Percentiles rank a stretch among this genome's conserved stretches.
Conservation (phyloP, 2,797 vertebrate genomes). For the Leptoclinus maculatus region DNA sequence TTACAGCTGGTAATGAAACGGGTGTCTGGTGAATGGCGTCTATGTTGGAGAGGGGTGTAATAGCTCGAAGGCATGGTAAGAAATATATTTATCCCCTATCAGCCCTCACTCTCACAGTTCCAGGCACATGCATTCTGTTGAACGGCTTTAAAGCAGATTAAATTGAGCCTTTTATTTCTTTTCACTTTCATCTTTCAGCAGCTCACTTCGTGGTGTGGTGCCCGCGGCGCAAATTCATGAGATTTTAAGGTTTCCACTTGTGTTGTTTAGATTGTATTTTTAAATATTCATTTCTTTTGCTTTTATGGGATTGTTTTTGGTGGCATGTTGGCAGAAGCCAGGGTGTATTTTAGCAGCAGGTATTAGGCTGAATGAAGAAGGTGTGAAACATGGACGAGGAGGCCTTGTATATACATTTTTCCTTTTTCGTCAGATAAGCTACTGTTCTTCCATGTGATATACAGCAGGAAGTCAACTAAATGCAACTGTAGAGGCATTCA, state of each 20-base stretch:
- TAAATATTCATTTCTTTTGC: conserved; percentile 75
- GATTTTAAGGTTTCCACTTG: conserved; percentile 80
- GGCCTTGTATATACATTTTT: not conserved
- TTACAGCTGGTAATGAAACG: conserved; percentile 96
- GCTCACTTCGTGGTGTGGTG: conserved; percentile 87
- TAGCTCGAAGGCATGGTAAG: conserved; percentile 91
- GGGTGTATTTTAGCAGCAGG: conserved; percentile 14
- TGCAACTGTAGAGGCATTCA: not conserved
- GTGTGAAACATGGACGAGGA: not conserved
- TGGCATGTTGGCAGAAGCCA: conserved; percentile 20
- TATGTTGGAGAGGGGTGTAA: conserved; percentile 92
- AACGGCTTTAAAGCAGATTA: conserved; percentile 98
- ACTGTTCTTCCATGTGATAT: not conserved
- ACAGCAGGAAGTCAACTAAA: not conserved
- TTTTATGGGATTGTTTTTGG: conserved; percentile 68
- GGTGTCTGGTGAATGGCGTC: conserved; percentile 89
- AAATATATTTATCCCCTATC: conserved; percentile 96
- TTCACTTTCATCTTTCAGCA: conserved; percentile 97
- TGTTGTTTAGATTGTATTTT: conserved; percentile 82
- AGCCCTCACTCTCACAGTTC: conserved; percentile 91
- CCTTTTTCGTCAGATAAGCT: conserved; percentile 5
- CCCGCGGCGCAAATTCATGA: conserved; percentile 89
- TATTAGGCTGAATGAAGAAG: conserved; percentile 1
- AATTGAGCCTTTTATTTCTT: conserved; percentile 97
- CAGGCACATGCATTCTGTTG: conserved; percentile 91